Conservation (phyloP, 1,140 invertebrate species). For the Zaprionus camerounensis region DNA sequence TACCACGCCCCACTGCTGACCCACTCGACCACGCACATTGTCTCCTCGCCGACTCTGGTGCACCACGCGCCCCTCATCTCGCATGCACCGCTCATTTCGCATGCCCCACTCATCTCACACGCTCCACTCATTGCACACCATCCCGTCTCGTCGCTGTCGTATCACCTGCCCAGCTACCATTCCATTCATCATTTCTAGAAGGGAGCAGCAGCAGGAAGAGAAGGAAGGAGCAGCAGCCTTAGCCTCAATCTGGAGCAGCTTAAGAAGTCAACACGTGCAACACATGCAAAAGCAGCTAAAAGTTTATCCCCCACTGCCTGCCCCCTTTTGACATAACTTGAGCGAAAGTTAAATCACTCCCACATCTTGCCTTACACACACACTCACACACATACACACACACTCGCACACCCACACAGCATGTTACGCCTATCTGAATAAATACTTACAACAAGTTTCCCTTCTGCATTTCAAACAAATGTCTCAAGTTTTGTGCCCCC, state of each 20-base stretch:
- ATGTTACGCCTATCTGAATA: constrained; percentile 11
- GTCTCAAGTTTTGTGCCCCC: neutral
- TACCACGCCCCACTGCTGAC: constrained; percentile 78
- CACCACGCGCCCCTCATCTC: constrained; percentile 33
- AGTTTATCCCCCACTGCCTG: neutral
- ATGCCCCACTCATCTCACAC: constrained; percentile 73
- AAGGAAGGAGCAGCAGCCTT: neutral
- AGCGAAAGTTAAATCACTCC: neutral
- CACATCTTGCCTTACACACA: neutral
- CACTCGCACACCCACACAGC: neutral
- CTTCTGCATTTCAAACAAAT: constrained; percentile 19
- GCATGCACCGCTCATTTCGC: constrained; percentile 20
- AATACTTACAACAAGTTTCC: constrained; percentile 9
- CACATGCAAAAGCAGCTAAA: constrained; percentile 13
- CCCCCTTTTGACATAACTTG: constrained; percentile 1
- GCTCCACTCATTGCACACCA: constrained; percentile 72
- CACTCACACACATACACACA: neutral
- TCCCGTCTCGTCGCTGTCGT: constrained; percentile 60
- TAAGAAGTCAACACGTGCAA: constrained; percentile 24
- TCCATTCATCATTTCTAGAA: constrained; percentile 69
- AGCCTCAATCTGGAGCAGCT: constrained; percentile 17
- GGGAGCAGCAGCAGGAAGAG: constrained; percentile 15
- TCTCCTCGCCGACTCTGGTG: constrained; percentile 66
- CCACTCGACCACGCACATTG: constrained; percentile 59
- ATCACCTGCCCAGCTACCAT: constrained; percentile 74